Percentiles rank a stretch among this genome's conserved stretches.
Conservation (phyloP, 2,797 vertebrate genomes). For the Typhlichthys eigenmanni region DNA sequence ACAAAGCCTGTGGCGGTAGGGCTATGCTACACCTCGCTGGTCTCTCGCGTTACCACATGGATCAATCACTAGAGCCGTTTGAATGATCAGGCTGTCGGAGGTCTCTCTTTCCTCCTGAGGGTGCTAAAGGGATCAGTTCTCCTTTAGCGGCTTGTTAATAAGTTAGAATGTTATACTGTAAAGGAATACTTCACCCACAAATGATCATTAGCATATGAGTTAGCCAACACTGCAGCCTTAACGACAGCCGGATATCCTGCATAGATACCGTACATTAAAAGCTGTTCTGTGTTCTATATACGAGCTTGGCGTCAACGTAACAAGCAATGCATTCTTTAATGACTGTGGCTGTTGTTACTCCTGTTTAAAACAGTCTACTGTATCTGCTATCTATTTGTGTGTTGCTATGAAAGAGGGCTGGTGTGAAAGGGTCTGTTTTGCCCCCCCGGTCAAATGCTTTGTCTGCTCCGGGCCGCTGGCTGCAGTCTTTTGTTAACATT, state of each 20-base stretch:
- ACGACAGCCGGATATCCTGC: too few relatives aligned
- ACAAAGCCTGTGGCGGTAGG: slow-evolving; percentile 42
- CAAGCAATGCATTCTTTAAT: too few relatives aligned
- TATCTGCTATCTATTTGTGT: slow-evolving; percentile 3
- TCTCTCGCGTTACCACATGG: slow-evolving; percentile 47
- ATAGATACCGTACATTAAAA: too few relatives aligned
- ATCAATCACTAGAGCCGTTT: slow-evolving; percentile 36
- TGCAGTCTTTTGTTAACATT: slow-evolving; percentile 58
- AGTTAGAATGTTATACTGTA: too few relatives aligned
- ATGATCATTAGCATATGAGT: too few relatives aligned
- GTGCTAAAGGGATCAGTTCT: slow-evolving; percentile 8
- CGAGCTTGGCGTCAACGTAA: not conserved
- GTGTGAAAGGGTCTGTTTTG: slow-evolving; percentile 46
- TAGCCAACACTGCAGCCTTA: too few relatives aligned
- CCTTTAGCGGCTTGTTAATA: slow-evolving; percentile 2
- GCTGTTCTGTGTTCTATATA: slow-evolving; percentile 5
- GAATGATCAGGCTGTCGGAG: slow-evolving; percentile 21
- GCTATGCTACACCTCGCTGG: slow-evolving; percentile 60
- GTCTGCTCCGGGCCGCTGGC: slow-evolving; percentile 49
- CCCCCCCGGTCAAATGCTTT: slow-evolving; percentile 52
- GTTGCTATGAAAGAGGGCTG: slow-evolving; percentile 1
- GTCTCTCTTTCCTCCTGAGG: slow-evolving; percentile 8
- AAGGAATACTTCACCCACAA: too few relatives aligned
- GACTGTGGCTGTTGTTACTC: too few relatives aligned
- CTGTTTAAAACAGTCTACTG: too few relatives aligned